Conservation (phyloP, 2,888 invertebrate genomes). For the Hirtodrosophila alboralis region DNA sequence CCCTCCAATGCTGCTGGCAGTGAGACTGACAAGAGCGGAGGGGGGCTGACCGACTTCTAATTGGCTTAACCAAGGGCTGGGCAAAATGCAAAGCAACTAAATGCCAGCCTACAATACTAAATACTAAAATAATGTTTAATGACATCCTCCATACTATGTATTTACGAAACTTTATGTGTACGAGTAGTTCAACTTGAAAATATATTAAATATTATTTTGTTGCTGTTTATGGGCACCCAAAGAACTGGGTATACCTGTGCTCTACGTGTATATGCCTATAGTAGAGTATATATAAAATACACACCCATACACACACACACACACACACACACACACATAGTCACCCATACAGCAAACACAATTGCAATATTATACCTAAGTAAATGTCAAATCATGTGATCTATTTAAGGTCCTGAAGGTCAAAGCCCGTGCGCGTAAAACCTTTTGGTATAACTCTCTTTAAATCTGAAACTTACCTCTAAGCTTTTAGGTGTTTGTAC, state of each 20-base stretch:
- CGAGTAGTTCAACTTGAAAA: constrained; percentile 24
- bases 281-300: constrained; percentile 37
- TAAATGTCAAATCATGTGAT: constrained; percentile 84
- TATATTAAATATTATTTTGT: constrained; percentile 22
- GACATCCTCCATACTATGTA: constrained; percentile 27
- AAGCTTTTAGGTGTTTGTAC: constrained; percentile 48
- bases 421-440: constrained; percentile 47
- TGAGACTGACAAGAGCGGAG: constrained; percentile 72
- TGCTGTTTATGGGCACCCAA: constrained; percentile 16
- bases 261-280: constrained; percentile 56
- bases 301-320: constrained; percentile 2
- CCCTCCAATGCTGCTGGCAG: constrained; percentile 63
- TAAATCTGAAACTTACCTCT: constrained; percentile 42
- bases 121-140: constrained; percentile 8
- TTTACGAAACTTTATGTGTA: constrained; percentile 11
- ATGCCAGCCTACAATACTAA: constrained; percentile 25
- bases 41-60: constrained; percentile 81
- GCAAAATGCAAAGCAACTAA: constrained; percentile 29
- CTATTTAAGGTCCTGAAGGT: constrained; percentile 82
- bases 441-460: constrained; percentile 61
- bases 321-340: constrained; percentile 12
- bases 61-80: constrained; percentile 62
- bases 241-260: constrained; percentile 9
- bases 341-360: constrained; percentile 51
- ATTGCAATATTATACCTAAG: constrained; percentile 79